Conservation (phyloP, 2,797 vertebrate species). For the Petrocephalus schoutedeni region DNA sequence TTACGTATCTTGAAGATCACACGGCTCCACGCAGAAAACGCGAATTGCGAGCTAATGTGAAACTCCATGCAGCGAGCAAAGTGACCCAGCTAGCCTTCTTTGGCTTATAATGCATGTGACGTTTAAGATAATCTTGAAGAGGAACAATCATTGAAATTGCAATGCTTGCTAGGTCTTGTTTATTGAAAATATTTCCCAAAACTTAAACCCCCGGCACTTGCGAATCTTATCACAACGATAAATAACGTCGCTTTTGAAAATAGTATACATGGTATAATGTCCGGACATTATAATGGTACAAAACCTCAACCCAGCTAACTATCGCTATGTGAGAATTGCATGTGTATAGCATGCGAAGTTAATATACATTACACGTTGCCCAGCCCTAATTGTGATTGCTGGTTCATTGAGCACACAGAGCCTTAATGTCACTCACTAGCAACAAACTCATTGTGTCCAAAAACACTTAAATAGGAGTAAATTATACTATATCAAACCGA, state of each 20-base stretch:
- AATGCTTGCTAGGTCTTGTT: not conserved
- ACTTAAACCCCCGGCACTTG: not conserved
- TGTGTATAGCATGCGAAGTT: not conserved
- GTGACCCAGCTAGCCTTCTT: too few species aligned
- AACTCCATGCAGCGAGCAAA: too few species aligned
- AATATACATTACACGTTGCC: not conserved
- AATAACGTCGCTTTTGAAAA: not conserved
- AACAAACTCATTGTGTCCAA: not conserved
- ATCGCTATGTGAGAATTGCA: not conserved
- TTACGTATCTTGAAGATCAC: too few species aligned
- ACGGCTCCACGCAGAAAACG: too few species aligned
- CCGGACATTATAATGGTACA: not conserved
- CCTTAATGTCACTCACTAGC: not conserved
- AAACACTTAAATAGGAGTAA: not conserved
- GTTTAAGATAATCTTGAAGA: not conserved
- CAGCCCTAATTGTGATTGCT: not conserved
- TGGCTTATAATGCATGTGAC: too few species aligned
- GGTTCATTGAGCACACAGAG: not conserved
- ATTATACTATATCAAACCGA: not conserved
- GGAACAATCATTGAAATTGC: not conserved
- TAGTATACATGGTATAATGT: not conserved
- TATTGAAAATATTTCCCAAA: not conserved
- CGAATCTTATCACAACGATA: not conserved
- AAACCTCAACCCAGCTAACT: not conserved
- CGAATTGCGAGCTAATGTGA: too few species aligned